phyloP scores from a whole-genome alignment of 2,113 vertebrate genomes.

The Willisornis vidua region DNA sequence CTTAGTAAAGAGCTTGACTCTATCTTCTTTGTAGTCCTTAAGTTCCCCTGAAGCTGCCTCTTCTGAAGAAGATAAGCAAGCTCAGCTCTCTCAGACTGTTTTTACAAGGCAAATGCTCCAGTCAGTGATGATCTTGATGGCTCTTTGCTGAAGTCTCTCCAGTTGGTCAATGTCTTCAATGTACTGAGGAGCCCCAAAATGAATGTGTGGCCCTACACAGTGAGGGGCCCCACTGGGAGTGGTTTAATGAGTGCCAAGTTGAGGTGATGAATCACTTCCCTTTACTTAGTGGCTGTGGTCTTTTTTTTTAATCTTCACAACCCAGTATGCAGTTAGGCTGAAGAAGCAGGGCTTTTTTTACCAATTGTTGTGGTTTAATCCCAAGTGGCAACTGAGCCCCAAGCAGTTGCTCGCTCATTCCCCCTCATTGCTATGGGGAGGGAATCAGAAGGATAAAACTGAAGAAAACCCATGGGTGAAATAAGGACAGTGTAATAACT shows the following conservation, averaged over 20 bases:
- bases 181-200: not conserved
- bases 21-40: not conserved
- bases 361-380: not conserved
- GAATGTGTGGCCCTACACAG: too few species aligned
- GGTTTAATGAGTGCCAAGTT: not conserved
- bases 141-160: not conserved
- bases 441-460: not conserved
- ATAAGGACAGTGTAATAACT: not conserved
- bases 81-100: not conserved
- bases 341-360: not conserved
- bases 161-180: not conserved
- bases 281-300: not conserved
- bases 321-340: not conserved
- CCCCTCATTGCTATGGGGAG: not conserved
- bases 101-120: not conserved
- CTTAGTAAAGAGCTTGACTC: not conserved
- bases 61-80: not conserved
- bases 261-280: not conserved
- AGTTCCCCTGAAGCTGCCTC: not conserved
- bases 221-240: too few species aligned
- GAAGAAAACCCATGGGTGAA: not conserved
- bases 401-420: fast-evolving
- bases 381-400: not conserved
- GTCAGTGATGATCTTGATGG: not conserved
- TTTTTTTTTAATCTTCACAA: not conserved